A percentile compares a stretch with the other conserved stretches of the same genome.
Conservation (phyloP, 2,113 vertebrate genomes). For the Amphilophus citrinellus region DNA sequence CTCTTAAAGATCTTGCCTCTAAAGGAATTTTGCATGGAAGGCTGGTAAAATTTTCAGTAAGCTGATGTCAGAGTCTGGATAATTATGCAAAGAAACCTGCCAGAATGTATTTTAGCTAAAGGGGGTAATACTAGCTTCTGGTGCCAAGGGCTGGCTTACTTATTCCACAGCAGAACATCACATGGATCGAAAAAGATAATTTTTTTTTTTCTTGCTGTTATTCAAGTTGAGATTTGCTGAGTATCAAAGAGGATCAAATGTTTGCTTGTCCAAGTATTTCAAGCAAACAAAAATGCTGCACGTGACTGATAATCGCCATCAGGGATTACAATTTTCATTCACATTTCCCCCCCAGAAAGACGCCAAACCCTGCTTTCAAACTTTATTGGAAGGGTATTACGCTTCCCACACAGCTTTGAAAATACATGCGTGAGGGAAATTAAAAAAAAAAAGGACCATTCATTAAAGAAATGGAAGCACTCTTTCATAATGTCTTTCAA, state of each 20-base stretch:
- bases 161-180: conserved; percentile 3
- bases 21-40: conserved; percentile 6
- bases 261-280: conserved; percentile 5
- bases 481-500: not conserved
- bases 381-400: not conserved
- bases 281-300: not conserved
- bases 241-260: not conserved
- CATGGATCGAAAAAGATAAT: not conserved
- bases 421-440: not conserved
- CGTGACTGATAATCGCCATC: not conserved
- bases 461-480: not conserved
- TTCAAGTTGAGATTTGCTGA: not conserved
- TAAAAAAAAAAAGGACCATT: not conserved
- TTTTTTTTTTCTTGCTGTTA: not conserved
- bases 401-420: not conserved
- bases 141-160: not conserved
- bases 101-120: conserved; percentile 12
- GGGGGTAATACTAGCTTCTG: not conserved
- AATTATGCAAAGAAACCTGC: conserved; percentile 16
- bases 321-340: not conserved
- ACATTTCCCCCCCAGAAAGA: not conserved
- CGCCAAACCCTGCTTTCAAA: not conserved
- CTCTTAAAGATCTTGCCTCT: not conserved
- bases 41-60: not conserved
- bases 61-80: conserved; percentile 12